Conservation (phyloP, 2,888 invertebrate genomes). For the Chaitophorus viminalis region DNA sequence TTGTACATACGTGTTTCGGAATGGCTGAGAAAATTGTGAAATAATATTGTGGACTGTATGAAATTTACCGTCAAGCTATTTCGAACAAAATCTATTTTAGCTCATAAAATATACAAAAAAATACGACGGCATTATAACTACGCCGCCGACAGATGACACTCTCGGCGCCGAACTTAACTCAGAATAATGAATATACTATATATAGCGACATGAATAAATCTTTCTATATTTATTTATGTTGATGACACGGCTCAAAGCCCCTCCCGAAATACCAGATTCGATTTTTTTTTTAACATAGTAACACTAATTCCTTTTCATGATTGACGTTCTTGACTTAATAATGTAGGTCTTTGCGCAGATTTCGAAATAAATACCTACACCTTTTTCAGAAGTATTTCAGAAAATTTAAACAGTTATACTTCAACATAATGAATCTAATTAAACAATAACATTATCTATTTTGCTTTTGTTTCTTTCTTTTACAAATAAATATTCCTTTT, state of each 20-base stretch:
- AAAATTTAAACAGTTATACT: no score
- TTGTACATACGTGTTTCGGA: no score
- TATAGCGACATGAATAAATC: not conserved
- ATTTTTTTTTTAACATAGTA: not conserved
- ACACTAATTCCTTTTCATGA: not conserved
- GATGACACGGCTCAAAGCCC: not conserved
- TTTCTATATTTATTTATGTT: not conserved
- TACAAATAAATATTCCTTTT: no score
- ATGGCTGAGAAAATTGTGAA: no score
- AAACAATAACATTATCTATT: no score
- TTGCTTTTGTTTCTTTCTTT: no score
- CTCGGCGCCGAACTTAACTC: no score
- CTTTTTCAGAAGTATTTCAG: no score
- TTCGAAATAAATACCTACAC: no score
- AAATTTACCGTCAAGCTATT: not conserved
- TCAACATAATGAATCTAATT: no score
- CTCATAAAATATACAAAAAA: not conserved
- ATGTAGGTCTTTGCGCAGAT: no score
- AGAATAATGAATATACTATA: not conserved
- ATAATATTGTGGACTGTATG: not conserved
- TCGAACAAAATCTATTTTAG: not conserved
- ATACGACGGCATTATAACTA: not conserved
- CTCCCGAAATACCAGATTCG: not conserved
- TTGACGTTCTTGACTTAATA: no score
- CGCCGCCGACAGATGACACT: not conserved